These are phyloP conservation scores for Hiodon alosoides DNA, from an alignment of 2,113 vertebrate genomes.

Conservation along the genomic window DNA sequence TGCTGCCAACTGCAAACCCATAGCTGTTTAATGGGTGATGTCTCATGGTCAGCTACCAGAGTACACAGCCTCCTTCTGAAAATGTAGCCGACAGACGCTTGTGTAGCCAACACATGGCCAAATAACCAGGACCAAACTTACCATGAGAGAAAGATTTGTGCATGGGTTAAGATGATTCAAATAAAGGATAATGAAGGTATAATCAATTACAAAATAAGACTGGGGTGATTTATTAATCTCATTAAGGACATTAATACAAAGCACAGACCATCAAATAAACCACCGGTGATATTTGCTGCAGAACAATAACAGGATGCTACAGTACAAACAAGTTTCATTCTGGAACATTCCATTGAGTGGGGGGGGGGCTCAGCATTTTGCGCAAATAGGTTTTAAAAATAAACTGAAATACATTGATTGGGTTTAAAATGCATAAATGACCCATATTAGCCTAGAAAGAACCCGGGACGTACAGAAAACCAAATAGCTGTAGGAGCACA, in stretches of 20 bases:
- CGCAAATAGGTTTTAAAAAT: not conserved
- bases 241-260: conserved; percentile 98
- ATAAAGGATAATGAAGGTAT: conserved; percentile 23
- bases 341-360: conserved; percentile 24
- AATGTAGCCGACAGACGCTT: not conserved
- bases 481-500: not conserved
- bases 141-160: not conserved
- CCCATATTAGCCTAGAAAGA: not conserved
- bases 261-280: conserved; percentile 82
- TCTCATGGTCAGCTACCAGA: too few species aligned
- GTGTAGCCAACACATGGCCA: not conserved
- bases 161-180: not conserved
- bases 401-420: not conserved
- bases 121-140: not conserved
- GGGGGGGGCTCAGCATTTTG: not conserved
- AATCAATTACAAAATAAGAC: conserved; percentile 85
- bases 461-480: not conserved
- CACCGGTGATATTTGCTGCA: conserved; percentile 64
- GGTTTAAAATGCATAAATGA: not conserved
- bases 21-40: not conserved
- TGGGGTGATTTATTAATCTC: conserved; percentile 96
- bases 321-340: conserved; percentile 39
- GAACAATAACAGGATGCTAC: conserved; percentile 66
- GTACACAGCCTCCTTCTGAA: not conserved
- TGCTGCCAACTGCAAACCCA: not conserved